Conservation (phyloP, 2,888 invertebrate species). For the Platycheirus rosarum region DNA sequence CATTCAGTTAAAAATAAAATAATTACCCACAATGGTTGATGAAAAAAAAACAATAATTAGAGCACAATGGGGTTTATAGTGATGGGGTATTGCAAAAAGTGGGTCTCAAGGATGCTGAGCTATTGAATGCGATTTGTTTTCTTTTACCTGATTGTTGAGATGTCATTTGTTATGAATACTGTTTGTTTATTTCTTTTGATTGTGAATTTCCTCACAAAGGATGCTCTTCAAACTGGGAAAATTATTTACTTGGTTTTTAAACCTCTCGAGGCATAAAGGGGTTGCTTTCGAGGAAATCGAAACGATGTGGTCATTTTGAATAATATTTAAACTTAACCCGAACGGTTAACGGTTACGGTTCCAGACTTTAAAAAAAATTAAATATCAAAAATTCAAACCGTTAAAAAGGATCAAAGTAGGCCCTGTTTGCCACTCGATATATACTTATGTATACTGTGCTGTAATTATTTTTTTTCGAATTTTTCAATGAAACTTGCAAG, state of each 20-base stretch:
- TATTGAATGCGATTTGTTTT: constrained; percentile 37
- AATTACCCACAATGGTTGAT: constrained; percentile 72
- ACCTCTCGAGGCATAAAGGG: background rate
- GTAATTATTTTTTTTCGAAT: no score
- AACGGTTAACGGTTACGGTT: no score
- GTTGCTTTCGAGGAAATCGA: background rate
- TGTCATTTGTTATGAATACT: background rate
- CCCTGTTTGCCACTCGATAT: no score
- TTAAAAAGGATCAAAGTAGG: no score
- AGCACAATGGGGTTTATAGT: constrained; percentile 59
- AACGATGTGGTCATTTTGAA: no score
- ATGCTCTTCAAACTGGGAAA: constrained; percentile 36
- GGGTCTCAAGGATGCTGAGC: constrained; percentile 55
- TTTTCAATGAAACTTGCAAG: no score
- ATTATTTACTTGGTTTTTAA: constrained; percentile 53
- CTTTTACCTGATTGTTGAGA: constrained; percentile 1
- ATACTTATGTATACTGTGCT: no score
- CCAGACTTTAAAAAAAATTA: no score
- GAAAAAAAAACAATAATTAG: constrained; percentile 62
- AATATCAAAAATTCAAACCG: no score
- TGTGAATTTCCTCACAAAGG: constrained; percentile 26
- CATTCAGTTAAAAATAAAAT: constrained; percentile 70
- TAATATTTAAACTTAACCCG: no score
- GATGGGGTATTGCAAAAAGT: constrained; percentile 43
- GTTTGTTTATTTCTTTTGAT: constrained; percentile 9